Evolutionary conservation across 2,797 vertebrate species (phyloP), one percentile per base, ranked within the genome.

Genomic region (Eremophila alpestris): DNA sequence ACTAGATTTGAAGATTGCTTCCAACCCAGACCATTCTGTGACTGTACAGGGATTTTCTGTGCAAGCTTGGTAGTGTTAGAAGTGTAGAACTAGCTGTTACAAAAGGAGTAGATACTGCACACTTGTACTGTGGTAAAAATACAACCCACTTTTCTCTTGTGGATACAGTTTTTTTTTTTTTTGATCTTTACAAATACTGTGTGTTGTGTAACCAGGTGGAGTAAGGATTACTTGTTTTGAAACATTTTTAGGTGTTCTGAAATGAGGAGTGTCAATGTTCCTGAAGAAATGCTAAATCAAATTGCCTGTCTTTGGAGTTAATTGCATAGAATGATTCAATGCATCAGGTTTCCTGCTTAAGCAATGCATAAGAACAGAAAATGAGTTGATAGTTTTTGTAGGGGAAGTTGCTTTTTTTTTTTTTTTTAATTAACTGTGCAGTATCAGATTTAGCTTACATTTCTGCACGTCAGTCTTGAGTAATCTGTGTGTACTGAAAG

Each of bases 401-500:
- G 45, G 9, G 64, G 30, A 32, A 51, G 15, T 21, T 87, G 36
- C 4, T 2, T 24, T 60, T 74, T 55, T 51, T 45, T 55, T 48
- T 2, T 0, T 16, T 16, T 62, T 48, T 32, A 79, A 10, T 81
- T n/a, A 78, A 36, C 46, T 49, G 4, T 59, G 18, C 13, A 11
- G 3, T 56, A 26, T 70, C 45, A 76, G 16, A 26, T 45, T 58
- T 63, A 45, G 21, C 14, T 68, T 75, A 22, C 0, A 6, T 3
- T 60, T 71, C 9, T 36, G 26, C 6, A 0, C 76, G 32, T 26
- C 27, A 27, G 0, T 83, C 29, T 85, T n/a, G 5, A 13, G 3
- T 41, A 45, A 24, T 86, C 58, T 7, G 5, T 55, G 3, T 49
- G 10, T 83, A 16, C 24, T 68, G 54, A 73, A 23, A 29, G 20